Conservation (phyloP, 2,113 vertebrate species). For the Myodes glareolus region DNA sequence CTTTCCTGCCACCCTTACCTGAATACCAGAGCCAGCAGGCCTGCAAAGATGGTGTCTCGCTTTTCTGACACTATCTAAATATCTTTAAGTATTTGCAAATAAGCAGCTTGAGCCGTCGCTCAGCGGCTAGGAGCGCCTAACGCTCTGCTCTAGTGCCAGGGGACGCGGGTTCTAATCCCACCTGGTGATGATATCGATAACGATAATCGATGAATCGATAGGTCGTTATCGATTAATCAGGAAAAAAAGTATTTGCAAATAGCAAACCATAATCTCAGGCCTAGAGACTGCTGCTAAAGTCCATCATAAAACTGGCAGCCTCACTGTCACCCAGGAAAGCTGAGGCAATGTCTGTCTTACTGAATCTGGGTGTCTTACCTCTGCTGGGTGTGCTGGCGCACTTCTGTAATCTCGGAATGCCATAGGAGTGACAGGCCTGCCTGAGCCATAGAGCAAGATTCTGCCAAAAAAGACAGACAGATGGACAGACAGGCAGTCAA, state of each 20-base stretch:
- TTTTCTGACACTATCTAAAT: neutral
- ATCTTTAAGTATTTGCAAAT: neutral
- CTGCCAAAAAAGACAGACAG: neutral
- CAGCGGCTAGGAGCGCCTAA: too few species aligned
- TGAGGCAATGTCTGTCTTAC: neutral
- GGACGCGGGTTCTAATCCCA: too few species aligned
- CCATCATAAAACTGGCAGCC: neutral
- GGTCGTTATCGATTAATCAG: too few species aligned
- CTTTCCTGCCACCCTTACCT: neutral
- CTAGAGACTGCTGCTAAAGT: neutral
- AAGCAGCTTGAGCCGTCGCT: too few species aligned
- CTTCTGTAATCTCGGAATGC: neutral
- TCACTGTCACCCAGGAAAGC: neutral
- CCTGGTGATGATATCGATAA: too few species aligned
- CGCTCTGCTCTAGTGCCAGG: too few species aligned
- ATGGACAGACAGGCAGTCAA: too few species aligned
- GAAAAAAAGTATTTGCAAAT: neutral
- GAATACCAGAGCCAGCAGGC: neutral
- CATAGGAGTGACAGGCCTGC: neutral
- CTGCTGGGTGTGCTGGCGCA: neutral
- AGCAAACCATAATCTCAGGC: neutral
- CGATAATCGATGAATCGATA: too few species aligned
- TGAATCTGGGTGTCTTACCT: neutral
- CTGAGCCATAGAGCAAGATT: neutral
- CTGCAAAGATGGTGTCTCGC: neutral